These are phyloP conservation scores for Ernsta delagoae DNA, from an alignment of 2,888 invertebrate species.

Conservation along the genomic window DNA sequence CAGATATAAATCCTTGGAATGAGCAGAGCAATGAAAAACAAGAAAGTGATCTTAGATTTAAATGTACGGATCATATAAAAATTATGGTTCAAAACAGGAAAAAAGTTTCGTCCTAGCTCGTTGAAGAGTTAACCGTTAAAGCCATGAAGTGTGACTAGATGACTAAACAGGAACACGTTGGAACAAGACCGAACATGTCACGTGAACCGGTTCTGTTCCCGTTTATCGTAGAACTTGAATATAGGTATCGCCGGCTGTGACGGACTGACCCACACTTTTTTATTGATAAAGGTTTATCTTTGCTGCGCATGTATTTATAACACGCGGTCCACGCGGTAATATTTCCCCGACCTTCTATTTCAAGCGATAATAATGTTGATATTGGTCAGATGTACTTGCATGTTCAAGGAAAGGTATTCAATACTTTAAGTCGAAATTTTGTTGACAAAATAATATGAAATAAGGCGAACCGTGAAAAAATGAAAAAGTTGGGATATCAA, in stretches of 20 bases:
- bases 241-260: constrained; percentile 17
- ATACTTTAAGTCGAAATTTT: neutral
- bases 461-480: no score
- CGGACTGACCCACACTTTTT: constrained; percentile 32
- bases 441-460: no score
- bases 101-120: constrained; percentile 5
- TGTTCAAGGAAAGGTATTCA: neutral
- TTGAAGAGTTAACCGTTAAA: constrained; percentile 26
- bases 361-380: constrained; percentile 3
- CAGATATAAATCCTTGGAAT: neutral
- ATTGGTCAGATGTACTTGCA: neutral
- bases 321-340: constrained; percentile 1
- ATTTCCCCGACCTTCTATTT: constrained; percentile 1
- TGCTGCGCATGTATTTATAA: constrained; percentile 7
- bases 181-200: constrained; percentile 34
- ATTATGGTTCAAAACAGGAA: neutral
- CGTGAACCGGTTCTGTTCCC: constrained; percentile 26
- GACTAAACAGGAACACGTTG: constrained; percentile 34
- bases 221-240: constrained; percentile 31
- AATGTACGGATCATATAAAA: neutral
- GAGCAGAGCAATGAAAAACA: no score
- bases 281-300: constrained; percentile 29
- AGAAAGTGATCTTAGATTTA: no score
- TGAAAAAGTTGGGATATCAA: no score
- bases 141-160: constrained; percentile 33